These are phyloP conservation scores for Lepidonotus clava DNA, from an alignment of 2,888 invertebrate genomes.

Conservation along the genomic window DNA sequence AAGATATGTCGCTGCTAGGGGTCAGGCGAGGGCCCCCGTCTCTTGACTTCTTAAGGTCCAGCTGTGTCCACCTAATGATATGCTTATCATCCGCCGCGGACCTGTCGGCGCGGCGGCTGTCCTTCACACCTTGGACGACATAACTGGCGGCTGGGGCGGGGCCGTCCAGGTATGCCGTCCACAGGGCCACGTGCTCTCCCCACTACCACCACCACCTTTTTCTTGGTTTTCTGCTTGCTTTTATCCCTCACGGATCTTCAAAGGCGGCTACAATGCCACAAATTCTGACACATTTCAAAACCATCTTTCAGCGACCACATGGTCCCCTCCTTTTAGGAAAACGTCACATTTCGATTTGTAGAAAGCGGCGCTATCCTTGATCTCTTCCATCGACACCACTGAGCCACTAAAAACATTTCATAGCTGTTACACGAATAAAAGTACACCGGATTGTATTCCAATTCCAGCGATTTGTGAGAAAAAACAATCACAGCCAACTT, in stretches of 20 bases:
- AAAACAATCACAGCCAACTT: no score
- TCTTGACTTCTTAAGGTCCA: conserved; percentile 19
- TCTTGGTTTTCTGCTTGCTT: neutral
- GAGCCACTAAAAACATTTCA: no score
- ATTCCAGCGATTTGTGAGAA: no score
- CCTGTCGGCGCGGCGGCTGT: neutral
- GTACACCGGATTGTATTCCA: no score
- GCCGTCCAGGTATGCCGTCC: neutral
- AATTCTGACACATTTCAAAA: neutral
- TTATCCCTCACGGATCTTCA: neutral
- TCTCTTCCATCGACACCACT: no score
- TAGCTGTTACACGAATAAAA: no score
- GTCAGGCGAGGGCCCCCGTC: conserved; percentile 10
- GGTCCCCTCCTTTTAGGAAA: neutral
- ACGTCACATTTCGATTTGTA: neutral
- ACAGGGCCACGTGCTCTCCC: neutral
- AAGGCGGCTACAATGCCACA: neutral
- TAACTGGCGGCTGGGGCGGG: neutral
- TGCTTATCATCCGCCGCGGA: neutral
- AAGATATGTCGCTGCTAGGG: conserved; percentile 37
- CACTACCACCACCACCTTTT: neutral
- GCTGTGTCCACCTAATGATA: conserved; percentile 47
- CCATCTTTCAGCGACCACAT: neutral
- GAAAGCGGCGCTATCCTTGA: neutral
- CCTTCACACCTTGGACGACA: conserved; percentile 10